Percentiles rank a stretch among this genome's conserved stretches.
Conservation (phyloP, 2,888 invertebrate species). For the Mythimna lalbum region DNA sequence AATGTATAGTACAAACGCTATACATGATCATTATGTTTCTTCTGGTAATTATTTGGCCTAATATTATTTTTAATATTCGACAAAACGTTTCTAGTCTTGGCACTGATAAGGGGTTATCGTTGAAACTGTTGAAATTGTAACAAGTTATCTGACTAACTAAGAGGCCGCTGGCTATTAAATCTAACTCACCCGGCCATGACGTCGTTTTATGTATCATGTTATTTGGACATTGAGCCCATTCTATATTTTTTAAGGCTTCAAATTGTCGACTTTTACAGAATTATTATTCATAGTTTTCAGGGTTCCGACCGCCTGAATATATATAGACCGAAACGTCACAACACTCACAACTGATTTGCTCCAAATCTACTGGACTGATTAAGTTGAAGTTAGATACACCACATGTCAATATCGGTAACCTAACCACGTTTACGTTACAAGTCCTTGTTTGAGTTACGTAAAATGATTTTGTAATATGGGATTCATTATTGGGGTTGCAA, state of each 20-base stretch:
- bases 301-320: too few relatives aligned
- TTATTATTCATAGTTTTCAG: too few relatives aligned
- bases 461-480: too few relatives aligned
- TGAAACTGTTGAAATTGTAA: conserved; percentile 82
- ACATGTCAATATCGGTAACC: too few relatives aligned
- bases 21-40: neutral
- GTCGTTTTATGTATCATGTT: conserved; percentile 45
- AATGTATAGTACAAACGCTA: neutral
- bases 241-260: neutral
- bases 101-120: conserved; percentile 85
- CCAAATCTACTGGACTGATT: too few relatives aligned
- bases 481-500: too few relatives aligned
- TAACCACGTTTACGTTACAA: too few relatives aligned
- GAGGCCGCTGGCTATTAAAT: conserved; percentile 72
- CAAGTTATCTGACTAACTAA: conserved; percentile 79
- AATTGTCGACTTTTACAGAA: neutral
- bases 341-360: too few relatives aligned
- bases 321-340: too few relatives aligned
- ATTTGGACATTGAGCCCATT: conserved; percentile 22
- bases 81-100: conserved; percentile 74
- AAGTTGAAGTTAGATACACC: too few relatives aligned
- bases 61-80: conserved; percentile 47
- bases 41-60: conserved; percentile 12
- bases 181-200: conserved; percentile 63
- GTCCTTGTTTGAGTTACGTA: neutral